A percentile compares a stretch with the other conserved stretches of the same genome.
Conservation (phyloP, 2,113 vertebrate genomes). For the Tragelaphus buxtoni region DNA sequence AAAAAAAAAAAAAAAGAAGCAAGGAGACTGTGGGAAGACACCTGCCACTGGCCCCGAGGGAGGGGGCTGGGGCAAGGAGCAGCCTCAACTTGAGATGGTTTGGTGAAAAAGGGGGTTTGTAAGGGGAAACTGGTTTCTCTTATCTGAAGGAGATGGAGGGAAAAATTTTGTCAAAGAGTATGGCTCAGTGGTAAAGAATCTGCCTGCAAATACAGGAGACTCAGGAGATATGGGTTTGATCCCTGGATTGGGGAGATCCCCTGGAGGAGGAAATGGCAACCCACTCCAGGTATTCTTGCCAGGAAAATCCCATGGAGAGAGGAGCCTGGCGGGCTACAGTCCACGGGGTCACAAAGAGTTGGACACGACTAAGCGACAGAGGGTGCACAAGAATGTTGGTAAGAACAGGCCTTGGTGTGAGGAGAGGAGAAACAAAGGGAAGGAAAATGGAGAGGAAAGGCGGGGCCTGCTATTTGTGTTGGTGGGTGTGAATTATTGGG, state of each 20-base stretch:
- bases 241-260: background rate
- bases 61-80: background rate
- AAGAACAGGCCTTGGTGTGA: background rate
- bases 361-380: background rate
- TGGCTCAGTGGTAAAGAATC: background rate
- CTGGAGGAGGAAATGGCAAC: background rate
- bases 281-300: background rate
- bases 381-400: background rate
- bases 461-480: background rate
- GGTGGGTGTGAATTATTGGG: background rate
- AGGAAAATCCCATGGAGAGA: background rate
- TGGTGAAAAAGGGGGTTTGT: background rate
- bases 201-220: background rate
- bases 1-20: too few relatives aligned
- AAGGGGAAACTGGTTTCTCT: background rate
- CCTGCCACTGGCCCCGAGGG: fast-evolving
- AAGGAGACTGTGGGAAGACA: background rate
- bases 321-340: background rate
- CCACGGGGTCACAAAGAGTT: background rate
- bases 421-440: background rate
- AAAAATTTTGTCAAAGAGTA: background rate
- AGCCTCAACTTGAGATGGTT: background rate
- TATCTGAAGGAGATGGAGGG: background rate
- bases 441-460: background rate
- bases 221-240: background rate